phyloP scores from a whole-genome alignment of 2,797 vertebrate species.

The Labeo calbasu region DNA sequence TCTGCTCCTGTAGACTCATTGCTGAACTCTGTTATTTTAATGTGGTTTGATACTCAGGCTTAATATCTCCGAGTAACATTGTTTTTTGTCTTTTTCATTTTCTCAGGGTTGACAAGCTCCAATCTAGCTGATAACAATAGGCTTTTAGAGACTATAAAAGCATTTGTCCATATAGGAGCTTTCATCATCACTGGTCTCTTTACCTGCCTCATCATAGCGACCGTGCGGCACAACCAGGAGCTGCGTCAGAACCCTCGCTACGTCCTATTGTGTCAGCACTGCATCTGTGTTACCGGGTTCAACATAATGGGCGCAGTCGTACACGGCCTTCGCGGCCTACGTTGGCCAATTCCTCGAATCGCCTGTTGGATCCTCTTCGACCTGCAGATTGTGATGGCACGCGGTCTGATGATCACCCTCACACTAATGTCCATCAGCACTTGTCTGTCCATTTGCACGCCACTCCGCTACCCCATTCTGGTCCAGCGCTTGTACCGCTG shows the following conservation, averaged over 20 bases:
- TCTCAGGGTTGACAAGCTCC: slow-evolving; percentile 22
- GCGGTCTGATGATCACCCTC: slow-evolving; percentile 69
- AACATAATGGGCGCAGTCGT: slow-evolving; percentile 63
- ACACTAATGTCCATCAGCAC: slow-evolving; percentile 69
- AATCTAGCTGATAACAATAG: slow-evolving; percentile 27
- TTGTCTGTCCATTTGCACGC: slow-evolving; percentile 67
- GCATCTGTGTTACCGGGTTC: slow-evolving; percentile 66
- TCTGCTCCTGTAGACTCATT: neutral
- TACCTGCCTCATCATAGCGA: slow-evolving; percentile 61
- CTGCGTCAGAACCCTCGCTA: slow-evolving; percentile 63
- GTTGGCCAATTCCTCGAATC: slow-evolving; percentile 52
- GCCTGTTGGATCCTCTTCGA: slow-evolving; percentile 70
- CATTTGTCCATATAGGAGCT: slow-evolving; percentile 61
- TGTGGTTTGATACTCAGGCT: neutral
- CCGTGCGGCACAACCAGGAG: slow-evolving; percentile 56
- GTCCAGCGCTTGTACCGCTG: slow-evolving; percentile 59
- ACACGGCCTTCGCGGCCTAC: slow-evolving; percentile 57
- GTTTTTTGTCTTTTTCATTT: neutral
- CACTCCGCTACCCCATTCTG: slow-evolving; percentile 56
- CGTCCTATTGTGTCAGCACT: slow-evolving; percentile 68
- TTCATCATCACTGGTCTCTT: slow-evolving; percentile 65
- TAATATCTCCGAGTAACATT: neutral
- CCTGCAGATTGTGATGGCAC: slow-evolving; percentile 65
- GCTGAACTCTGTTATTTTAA: neutral
- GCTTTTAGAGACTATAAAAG: slow-evolving; percentile 61